Conservation (phyloP, 2,113 vertebrate species). For the Poeciliopsis retropinna region DNA sequence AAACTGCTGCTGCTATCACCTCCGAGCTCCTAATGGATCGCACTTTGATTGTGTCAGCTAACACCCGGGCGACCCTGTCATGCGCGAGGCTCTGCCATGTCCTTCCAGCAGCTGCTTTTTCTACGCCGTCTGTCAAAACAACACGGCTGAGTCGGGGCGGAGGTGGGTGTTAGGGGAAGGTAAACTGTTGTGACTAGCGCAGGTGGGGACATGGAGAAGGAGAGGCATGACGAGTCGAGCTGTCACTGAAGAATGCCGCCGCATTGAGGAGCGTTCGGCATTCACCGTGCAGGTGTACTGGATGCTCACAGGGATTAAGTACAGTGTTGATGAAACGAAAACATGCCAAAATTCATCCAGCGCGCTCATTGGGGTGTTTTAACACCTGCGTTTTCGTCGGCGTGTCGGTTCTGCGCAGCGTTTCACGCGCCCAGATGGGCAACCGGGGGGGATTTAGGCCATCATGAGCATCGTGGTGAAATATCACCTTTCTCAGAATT, state of each 20-base stretch:
- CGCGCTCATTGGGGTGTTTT: slow-evolving; percentile 36
- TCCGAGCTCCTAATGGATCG: slow-evolving; percentile 85
- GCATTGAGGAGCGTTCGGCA: slow-evolving; percentile 50
- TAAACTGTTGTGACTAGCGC: slow-evolving; percentile 77
- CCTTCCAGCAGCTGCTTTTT: slow-evolving; percentile 80
- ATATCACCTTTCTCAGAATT: slow-evolving; percentile 55
- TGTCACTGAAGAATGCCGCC: slow-evolving; percentile 76
- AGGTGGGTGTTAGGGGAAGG: slow-evolving; percentile 20
- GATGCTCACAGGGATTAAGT: slow-evolving; percentile 82
- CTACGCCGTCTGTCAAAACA: slow-evolving; percentile 84
- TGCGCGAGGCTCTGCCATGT: slow-evolving; percentile 61
- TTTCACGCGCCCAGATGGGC: slow-evolving; percentile 38
- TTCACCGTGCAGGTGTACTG: slow-evolving; percentile 71
- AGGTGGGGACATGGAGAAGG: slow-evolving; percentile 74
- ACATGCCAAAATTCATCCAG: slow-evolving; percentile 71
- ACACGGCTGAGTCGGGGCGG: slow-evolving; percentile 48
- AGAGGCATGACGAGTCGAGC: slow-evolving; percentile 71
- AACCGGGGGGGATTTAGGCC: slow-evolving; percentile 46
- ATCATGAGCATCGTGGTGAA: slow-evolving; percentile 52
- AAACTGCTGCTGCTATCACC: slow-evolving; percentile 74
- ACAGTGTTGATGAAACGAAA: slow-evolving; percentile 80
- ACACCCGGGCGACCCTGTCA: slow-evolving; percentile 68
- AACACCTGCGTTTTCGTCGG: slow-evolving; percentile 63
- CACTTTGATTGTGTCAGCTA: slow-evolving; percentile 80
- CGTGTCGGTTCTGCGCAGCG: slow-evolving; percentile 33